Percentiles rank a stretch among this genome's conserved stretches.
phyloP scores from a whole-genome alignment of 2,888 invertebrate genomes.

The Doris montereyensis region DNA sequence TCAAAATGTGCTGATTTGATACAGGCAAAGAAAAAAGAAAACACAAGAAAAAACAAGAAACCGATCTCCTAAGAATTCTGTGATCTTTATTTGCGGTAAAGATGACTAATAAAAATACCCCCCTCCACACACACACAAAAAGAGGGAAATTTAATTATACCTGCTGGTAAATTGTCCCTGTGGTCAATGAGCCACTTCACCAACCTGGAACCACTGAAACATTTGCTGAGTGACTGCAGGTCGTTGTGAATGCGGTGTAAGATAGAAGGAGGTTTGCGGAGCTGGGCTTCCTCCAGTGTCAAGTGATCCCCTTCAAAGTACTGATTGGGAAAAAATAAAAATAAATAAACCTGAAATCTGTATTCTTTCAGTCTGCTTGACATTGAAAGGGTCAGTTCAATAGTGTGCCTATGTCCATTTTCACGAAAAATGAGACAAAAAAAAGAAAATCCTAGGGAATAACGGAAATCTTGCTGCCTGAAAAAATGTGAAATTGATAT shows the following conservation, averaged over 20 bases:
- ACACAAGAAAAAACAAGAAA: no score
- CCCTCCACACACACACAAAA: neutral
- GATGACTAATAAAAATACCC: neutral
- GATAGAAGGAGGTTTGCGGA: conserved; percentile 33
- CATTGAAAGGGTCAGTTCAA: no score
- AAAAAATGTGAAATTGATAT: no score
- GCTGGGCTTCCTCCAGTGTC: conserved; percentile 29
- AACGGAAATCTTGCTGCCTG: no score
- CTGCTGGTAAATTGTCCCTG: conserved; percentile 47
- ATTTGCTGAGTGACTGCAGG: conserved; percentile 57
- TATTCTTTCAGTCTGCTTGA: neutral
- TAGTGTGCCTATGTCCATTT: no score
- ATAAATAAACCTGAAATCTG: neutral
- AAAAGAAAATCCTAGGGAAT: no score
- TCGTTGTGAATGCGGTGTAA: conserved; percentile 55
- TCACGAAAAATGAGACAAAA: no score
- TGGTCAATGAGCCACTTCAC: conserved; percentile 58
- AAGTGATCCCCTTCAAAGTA: conserved; percentile 36
- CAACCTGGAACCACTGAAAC: conserved; percentile 61
- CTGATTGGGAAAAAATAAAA: neutral
- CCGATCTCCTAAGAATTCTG: no score
- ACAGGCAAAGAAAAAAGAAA: neutral
- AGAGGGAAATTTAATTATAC: neutral
- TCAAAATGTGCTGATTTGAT: neutral
- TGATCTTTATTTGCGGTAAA: neutral